Evolutionary conservation across 2,113 vertebrate genomes (phyloP), one percentile per base, ranked within the genome.

Genomic region (Esox niger): DNA sequence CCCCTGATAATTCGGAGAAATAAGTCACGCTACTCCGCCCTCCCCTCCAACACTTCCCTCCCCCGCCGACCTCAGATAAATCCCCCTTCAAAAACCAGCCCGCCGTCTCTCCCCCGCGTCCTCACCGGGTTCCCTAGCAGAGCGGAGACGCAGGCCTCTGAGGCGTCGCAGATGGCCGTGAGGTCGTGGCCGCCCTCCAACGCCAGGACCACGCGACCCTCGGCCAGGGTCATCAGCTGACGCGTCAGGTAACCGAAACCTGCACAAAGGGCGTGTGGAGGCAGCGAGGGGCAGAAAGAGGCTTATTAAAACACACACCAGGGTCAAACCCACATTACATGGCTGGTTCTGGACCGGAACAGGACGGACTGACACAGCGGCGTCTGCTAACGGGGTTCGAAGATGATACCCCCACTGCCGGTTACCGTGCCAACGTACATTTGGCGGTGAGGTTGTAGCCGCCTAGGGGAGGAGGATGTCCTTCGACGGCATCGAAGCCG

Each of bases 401-500:
- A 17, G 5, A 38, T 13, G 0, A 38, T 10, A 43, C 5, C 38
- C 38, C 38, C 38, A 43, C 3, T 43, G 38, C 38, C 17, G 17
- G 11, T 43, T 43, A 15, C 21, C 2, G 35, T 13, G 63, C 55
- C 29, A 0, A 78, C 79, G 76, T 85, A 98, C 96, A 98, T 84
- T 95, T 98, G 83, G 96, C 95, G 0, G 96, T 95, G 21, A 98
- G 88, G 6, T 88, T 93, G 83, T 98, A 98, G 78, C 96, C 96
- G 31, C 96, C 96, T 0, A 98, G 92, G 0, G 95, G 96, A 0
- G 96, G 90, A 27, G 94, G 94, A 85, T 98, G 96, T 25, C 96
- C 96, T 77, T 98, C 95, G 58, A 98, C 95, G 0, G 96, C 96
- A 2, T 98, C 96, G 0, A 98, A 98, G 61, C 96, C 96, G 0